Conservation (phyloP, 2,797 vertebrate genomes). For the Fringilla coelebs region DNA sequence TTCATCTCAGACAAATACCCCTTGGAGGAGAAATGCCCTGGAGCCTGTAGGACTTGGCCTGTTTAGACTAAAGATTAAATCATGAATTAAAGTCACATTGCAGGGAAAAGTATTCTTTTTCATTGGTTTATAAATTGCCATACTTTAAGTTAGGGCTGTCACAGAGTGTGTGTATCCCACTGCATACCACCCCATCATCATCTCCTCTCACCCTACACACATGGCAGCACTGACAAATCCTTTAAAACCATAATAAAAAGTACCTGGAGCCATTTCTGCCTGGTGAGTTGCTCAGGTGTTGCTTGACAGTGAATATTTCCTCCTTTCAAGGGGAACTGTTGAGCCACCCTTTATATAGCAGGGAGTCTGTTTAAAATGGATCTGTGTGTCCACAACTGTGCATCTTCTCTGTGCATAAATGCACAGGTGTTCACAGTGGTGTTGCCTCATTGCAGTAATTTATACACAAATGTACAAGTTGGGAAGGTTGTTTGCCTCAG, state of each 20-base stretch:
- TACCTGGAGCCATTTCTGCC: conserved; percentile 65
- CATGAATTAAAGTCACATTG: background rate
- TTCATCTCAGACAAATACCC: background rate
- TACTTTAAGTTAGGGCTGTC: background rate
- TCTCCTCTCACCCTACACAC: background rate
- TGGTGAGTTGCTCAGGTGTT: background rate
- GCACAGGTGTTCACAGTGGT: background rate
- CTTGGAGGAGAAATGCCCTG: background rate
- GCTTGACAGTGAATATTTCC: background rate
- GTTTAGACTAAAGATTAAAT: background rate
- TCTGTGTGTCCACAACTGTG: background rate
- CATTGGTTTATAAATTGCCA: background rate
- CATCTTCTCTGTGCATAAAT: conserved; percentile 40
- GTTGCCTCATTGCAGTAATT: background rate
- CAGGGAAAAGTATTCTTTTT: background rate
- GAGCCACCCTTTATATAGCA: conserved; percentile 39
- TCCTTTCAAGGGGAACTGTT: background rate
- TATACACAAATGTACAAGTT: conserved; percentile 27
- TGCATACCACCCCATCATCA: background rate
- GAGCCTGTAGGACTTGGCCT: background rate
- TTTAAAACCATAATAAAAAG: background rate
- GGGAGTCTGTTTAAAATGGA: conserved; percentile 51
- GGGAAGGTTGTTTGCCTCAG: background rate
- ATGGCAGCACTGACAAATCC: background rate
- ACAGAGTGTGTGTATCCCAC: background rate